Percentiles rank a stretch among this genome's conserved stretches.
Conservation (phyloP, 2,113 vertebrate genomes). For the Himantopus leucocephalus region DNA sequence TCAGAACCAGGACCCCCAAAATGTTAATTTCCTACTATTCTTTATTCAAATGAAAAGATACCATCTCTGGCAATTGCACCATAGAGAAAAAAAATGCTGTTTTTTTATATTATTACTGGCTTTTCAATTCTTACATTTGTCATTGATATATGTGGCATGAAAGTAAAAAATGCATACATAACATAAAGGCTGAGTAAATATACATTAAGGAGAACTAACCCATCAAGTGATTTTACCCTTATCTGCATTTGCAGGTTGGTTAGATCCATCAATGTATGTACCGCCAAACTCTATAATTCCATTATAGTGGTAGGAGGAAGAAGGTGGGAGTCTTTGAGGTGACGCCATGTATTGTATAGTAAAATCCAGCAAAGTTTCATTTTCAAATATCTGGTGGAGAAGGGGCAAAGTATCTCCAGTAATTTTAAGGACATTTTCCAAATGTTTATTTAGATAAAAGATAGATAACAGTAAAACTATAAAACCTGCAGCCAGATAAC, state of each 20-base stretch:
- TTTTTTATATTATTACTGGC: constrained; percentile 63
- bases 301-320: constrained; percentile 65
- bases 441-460: constrained; percentile 96
- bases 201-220: constrained; percentile 79
- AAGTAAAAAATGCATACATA: constrained; percentile 83
- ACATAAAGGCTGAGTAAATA: constrained; percentile 84
- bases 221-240: constrained; percentile 82
- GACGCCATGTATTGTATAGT: constrained; percentile 8
- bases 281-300: constrained; percentile 78
- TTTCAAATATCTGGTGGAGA: constrained; percentile 82
- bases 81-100: neutral
- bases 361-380: constrained; percentile 57
- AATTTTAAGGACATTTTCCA: constrained; percentile 87
- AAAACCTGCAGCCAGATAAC: constrained; percentile 88
- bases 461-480: constrained; percentile 83
- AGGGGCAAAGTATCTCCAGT: constrained; percentile 83
- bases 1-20: neutral
- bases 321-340: constrained; percentile 15
- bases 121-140: constrained; percentile 79
- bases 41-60: constrained; percentile 56
- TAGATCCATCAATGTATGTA: constrained; percentile 89
- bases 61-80: neutral
- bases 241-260: constrained; percentile 95
- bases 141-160: constrained; percentile 86
- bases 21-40: constrained; percentile 19